phyloP scores from a whole-genome alignment of 2,113 vertebrate genomes.

The Oncorhynchus masou region DNA sequence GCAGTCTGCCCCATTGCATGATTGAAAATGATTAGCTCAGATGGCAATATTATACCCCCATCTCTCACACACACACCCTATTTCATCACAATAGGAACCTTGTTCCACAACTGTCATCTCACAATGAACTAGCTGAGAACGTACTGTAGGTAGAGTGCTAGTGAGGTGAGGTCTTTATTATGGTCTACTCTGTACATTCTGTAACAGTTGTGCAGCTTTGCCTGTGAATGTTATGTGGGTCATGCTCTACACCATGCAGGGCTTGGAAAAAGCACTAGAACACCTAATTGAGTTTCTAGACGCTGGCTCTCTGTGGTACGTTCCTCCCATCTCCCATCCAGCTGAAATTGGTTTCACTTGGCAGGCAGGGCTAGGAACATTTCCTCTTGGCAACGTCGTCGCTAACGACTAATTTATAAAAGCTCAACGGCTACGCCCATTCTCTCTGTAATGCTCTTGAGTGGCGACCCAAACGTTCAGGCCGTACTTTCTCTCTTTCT shows the following conservation, averaged over 20 bases:
- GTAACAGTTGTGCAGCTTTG: constrained; percentile 31
- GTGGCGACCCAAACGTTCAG: too few species aligned
- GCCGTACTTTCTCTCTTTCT: constrained; percentile 16
- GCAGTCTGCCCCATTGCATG: too few species aligned
- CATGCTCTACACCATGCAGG: constrained; percentile 15
- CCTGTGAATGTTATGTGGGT: constrained; percentile 58
- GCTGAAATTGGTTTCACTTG: constrained; percentile 71
- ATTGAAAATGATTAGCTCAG: too few species aligned
- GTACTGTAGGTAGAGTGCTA: not conserved
- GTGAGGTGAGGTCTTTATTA: constrained; percentile 25
- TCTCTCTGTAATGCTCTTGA: constrained; percentile 33
- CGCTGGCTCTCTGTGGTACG: constrained; percentile 32
- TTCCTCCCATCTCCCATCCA: constrained; percentile 44
- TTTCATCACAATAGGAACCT: too few species aligned
- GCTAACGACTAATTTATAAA: constrained; percentile 58
- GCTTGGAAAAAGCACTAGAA: constrained; percentile 47
- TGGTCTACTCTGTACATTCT: constrained; percentile 48
- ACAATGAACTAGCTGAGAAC: too few species aligned
- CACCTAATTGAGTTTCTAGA: constrained; percentile 72
- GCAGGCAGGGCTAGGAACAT: constrained; percentile 61
- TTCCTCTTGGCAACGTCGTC: constrained; percentile 59
- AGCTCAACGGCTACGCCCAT: constrained; percentile 48
- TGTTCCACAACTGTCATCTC: too few species aligned
- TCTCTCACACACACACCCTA: too few species aligned
- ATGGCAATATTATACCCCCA: too few species aligned